Percentiles rank a stretch among this genome's conserved stretches.
phyloP scores from a whole-genome alignment of 2,113 vertebrate species.

The Phalacrocorax brasilianus region DNA sequence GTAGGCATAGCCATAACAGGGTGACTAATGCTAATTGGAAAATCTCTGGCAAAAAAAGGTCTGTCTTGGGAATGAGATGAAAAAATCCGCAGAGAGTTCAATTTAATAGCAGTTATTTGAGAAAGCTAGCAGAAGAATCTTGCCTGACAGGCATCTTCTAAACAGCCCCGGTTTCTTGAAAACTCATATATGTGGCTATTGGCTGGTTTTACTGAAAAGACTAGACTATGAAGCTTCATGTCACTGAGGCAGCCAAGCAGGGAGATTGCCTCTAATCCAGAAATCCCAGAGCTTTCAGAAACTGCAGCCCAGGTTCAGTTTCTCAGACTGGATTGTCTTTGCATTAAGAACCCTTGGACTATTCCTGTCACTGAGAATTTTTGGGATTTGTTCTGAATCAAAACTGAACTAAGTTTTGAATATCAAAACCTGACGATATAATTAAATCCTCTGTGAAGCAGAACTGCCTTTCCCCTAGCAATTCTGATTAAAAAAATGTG shows the following conservation, averaged over 20 bases:
- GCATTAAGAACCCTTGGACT: constrained; percentile 19
- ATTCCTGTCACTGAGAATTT: background rate
- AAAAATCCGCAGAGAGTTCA: background rate
- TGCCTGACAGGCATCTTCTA: constrained; percentile 9
- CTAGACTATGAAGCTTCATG: background rate
- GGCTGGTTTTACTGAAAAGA: constrained; percentile 15
- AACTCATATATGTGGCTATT: background rate
- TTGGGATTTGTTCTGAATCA: constrained; percentile 27
- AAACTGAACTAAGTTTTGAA: constrained; percentile 25
- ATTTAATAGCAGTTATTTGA: background rate
- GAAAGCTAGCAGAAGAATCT: background rate
- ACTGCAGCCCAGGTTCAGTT: background rate
- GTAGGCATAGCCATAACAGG: background rate
- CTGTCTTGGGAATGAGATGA: background rate
- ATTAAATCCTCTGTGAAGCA: constrained; percentile 30
- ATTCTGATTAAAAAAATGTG: background rate
- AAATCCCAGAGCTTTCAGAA: constrained; percentile 48
- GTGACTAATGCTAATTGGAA: background rate
- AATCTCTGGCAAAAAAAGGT: fast-evolving
- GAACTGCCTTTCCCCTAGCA: background rate
- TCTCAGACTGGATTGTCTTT: constrained; percentile 22
- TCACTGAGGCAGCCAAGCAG: constrained; percentile 31
- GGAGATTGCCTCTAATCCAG: constrained; percentile 61
- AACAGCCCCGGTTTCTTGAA: background rate
- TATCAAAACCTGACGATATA: constrained; percentile 1